Evolutionary conservation across 2,797 vertebrate genomes (phyloP), one percentile per base, ranked within the genome.

Genomic region (Clarias platycephalus): DNA sequence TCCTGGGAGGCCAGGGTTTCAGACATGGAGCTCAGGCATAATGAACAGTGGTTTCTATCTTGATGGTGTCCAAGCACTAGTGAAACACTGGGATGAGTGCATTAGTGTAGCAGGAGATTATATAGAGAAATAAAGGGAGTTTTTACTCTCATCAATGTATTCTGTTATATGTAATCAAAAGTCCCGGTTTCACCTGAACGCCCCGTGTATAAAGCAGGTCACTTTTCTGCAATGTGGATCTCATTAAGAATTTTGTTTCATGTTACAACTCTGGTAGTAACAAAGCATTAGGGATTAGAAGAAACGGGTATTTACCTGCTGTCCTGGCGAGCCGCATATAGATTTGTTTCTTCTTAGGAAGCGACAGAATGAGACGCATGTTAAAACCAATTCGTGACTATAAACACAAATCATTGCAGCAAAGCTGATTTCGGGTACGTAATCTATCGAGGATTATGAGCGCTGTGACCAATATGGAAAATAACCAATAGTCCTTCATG

Each of bases 301-400:
- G 13, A 68, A 83, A 44, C 40, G 1, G 40, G 40, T 44, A 80
- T 80, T 81, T 49, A 40, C 7, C 71, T 55, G 49, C 15, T 55
- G 71, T 28, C n/a, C 53, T 22, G 72, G 16, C 22, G 40, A 72
- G 13, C 40, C 24, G 8, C 18, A 8, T 37, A 60, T 15, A 2
- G 57, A 78, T 81, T 66, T 20, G 26, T 60, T 60, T n/a, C 5
- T 78, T 2, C 24, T 78, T 78, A 40, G 75, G 75, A 62, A 78
- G 31, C 31, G n/a, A 31, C 3, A 9, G 28, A 55, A 75, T 31
- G 72, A 75, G 53, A 57, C 49, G 10, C 5, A 57, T 75, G 44
- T 53, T 74, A 58, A 44, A 67, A 63, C 44, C 7, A 58, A 8
- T 37, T 34, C 22, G 26, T 15, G 13, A 57, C 28, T 37, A 26